A percentile compares a stretch with the other conserved stretches of the same genome.
These are phyloP conservation scores for Lutjanus campechanus DNA, from an alignment of 2,797 vertebrate species.

Conservation along the genomic window DNA sequence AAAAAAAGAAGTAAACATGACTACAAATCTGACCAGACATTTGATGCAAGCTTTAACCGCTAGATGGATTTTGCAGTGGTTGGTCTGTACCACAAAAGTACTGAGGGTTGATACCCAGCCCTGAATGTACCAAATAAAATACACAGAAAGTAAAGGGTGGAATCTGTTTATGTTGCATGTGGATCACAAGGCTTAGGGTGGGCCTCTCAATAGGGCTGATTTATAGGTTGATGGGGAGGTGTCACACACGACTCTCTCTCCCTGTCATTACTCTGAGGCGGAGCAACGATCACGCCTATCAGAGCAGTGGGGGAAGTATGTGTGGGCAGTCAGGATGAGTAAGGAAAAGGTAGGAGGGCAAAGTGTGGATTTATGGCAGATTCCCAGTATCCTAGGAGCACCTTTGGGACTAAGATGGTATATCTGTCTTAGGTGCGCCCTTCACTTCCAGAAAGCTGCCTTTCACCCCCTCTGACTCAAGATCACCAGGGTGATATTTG, in stretches of 20 bases:
- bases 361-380: constrained; percentile 65
- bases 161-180: constrained; percentile 56
- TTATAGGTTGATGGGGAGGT: constrained; percentile 70
- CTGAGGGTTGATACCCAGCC: background rate
- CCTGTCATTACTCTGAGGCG: constrained; percentile 76
- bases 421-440: constrained; percentile 46
- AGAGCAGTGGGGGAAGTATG: constrained; percentile 25
- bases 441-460: constrained; percentile 30
- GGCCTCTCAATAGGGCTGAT: constrained; percentile 67
- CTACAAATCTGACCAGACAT: background rate
- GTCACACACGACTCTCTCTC: constrained; percentile 62
- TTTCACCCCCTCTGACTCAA: constrained; percentile 31
- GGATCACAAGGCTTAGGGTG: constrained; percentile 51
- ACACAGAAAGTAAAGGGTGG: constrained; percentile 34
- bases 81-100: background rate
- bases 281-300: constrained; percentile 56
- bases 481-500: constrained; percentile 65
- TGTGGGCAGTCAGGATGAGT: constrained; percentile 39
- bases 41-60: background rate
- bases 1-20: background rate
- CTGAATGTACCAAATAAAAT: constrained; percentile 14
- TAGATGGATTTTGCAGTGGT: background rate
- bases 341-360: constrained; percentile 35
- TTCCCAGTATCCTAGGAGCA: constrained; percentile 61
- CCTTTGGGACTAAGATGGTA: constrained; percentile 54